phyloP scores from a whole-genome alignment of 2,113 vertebrate genomes.

The Bos taurus region DNA sequence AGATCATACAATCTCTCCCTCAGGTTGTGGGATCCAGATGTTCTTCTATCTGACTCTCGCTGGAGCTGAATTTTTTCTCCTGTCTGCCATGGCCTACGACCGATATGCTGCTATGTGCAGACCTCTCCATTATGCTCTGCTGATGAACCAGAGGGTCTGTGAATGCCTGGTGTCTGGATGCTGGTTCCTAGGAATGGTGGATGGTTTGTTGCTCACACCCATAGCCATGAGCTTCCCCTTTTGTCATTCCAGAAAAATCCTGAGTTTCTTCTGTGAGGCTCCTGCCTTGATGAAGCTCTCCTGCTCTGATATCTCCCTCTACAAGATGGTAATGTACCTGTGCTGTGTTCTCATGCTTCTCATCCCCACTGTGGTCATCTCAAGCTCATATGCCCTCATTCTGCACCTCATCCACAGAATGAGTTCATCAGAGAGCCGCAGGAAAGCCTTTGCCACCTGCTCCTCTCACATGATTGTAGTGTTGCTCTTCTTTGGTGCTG shows the following conservation, averaged over 20 bases:
- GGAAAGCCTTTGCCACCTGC: neutral
- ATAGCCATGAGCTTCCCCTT: neutral
- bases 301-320: neutral
- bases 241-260: neutral
- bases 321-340: neutral
- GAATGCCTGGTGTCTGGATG: neutral
- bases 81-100: conserved; percentile 36
- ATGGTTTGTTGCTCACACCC: neutral
- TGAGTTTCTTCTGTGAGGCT: conserved; percentile 38
- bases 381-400: neutral
- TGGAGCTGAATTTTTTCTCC: neutral
- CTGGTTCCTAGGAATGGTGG: neutral
- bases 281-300: neutral
- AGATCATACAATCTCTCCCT: neutral
- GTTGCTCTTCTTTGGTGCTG: neutral
- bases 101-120: neutral
- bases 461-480: neutral
- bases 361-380: neutral
- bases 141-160: neutral
- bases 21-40: neutral
- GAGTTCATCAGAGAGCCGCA: neutral
- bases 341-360: conserved; percentile 28
- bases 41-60: neutral
- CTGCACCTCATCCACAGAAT: neutral
- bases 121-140: neutral